Evolutionary conservation across 2,113 vertebrate species (phyloP), one percentile per base, ranked within the genome.

Genomic region (Heterotis niloticus): DNA sequence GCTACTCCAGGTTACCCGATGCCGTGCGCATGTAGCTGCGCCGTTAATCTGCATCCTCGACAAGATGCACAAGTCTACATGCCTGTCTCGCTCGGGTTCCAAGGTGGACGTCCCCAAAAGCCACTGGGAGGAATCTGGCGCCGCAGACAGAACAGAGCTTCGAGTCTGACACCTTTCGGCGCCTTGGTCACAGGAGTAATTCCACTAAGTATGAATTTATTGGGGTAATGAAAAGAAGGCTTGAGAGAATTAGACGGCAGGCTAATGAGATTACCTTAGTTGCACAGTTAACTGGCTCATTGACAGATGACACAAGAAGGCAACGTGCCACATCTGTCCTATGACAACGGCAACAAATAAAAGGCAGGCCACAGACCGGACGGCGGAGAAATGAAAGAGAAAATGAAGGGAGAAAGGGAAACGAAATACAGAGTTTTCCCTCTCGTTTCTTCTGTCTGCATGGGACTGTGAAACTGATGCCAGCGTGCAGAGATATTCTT

Each of bases 181-280:
- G 65, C 23, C 17, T 60, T 81, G 76, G 83, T 74, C 83, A 82
- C 74, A 81, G 76, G 75, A 76, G 82, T 86, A 85, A 87, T 87
- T 81, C 83, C 81, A 67, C 84, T 88, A 86, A 88, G 90, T 85
- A 90, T 82, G 80, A 88, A 89, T 87, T 87, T 80, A 84, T 84
- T 87, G 67, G 18, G 76, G 83, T 88, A 90, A 91, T 86, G 87
- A 88, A 86, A 71, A 82, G 87, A 88, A 84, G 83, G 86, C 90
- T 86, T 88, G 78, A 79, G 84, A 88, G 77, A 88, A 86, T 88
- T 87, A 85, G 79, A 82, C 81, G 81, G 84, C 81, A 74, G 17
- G 64, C 87, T 90, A 90, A 90, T 86, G 84, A 89, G 84, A 81
- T 86, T 80, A 82, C 73, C 82, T n/a, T 90, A 89, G 91, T 90